Percentiles rank a stretch among this genome's conserved stretches.
Conservation (phyloP, 2,113 vertebrate species). For the Mesitornis unicolor region DNA sequence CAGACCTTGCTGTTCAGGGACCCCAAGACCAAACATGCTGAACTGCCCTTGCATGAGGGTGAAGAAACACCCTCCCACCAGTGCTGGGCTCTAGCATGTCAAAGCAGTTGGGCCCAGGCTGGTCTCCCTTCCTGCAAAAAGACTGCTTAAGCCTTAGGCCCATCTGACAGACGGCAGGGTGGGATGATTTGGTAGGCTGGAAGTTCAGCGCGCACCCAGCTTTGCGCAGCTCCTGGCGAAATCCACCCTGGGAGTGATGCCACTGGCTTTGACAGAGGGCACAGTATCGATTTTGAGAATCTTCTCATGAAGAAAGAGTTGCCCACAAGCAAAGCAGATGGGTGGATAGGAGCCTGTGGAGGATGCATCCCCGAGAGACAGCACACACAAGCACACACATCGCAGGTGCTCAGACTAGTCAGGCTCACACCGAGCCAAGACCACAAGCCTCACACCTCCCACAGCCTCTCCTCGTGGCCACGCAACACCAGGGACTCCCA, state of each 20-base stretch:
- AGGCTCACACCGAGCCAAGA: not conserved
- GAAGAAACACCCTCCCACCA: not conserved
- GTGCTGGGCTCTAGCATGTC: fast-evolving
- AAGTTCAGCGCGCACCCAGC: fast-evolving
- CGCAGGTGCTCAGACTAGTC: not conserved
- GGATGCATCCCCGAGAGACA: not conserved
- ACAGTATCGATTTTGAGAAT: not conserved
- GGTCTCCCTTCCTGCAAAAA: not conserved
- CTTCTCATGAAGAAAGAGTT: not conserved
- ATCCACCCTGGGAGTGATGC: not conserved
- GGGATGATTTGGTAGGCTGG: not conserved
- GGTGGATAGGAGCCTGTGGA: conserved; percentile 4
- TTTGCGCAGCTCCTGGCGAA: not conserved
- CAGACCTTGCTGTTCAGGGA: not conserved
- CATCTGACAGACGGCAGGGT: fast-evolving
- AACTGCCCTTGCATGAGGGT: not conserved
- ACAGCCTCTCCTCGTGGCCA: fast-evolving
- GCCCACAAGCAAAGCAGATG: not conserved
- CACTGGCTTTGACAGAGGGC: not conserved
- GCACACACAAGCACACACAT: not conserved
- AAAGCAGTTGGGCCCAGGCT: not conserved
- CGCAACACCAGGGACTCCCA: not conserved
- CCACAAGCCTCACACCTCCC: not conserved
- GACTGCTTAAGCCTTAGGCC: fast-evolving
- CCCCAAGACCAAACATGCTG: fast-evolving